Conservation (phyloP, 1,140 invertebrate genomes). For the Drosophila sechellia region DNA sequence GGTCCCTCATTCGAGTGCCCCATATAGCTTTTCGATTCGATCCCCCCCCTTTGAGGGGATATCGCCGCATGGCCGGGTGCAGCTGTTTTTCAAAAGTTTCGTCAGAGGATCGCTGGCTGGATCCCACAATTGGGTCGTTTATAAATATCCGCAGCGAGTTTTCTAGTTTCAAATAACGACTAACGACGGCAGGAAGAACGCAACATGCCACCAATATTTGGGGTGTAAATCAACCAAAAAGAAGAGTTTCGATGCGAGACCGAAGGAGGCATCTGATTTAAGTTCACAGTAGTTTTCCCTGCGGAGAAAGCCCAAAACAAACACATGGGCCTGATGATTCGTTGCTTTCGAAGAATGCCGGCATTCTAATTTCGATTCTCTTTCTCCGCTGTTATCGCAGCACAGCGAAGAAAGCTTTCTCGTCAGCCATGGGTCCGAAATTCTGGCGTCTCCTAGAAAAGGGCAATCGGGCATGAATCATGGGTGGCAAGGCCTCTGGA, state of each 20-base stretch:
- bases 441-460: slow-evolving; percentile 37
- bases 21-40: slow-evolving; percentile 4
- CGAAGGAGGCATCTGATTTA: not conserved
- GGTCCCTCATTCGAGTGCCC: not conserved
- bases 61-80: slow-evolving; percentile 31
- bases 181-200: slow-evolving; percentile 58
- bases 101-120: slow-evolving; percentile 63
- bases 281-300: too few relatives aligned
- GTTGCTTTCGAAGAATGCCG: slow-evolving; percentile 32
- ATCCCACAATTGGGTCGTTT: slow-evolving; percentile 69
- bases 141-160: slow-evolving; percentile 62
- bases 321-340: slow-evolving; percentile 13
- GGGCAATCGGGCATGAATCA: slow-evolving; percentile 52
- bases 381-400: slow-evolving; percentile 38
- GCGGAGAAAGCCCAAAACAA: slow-evolving; percentile 5
- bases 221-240: not conserved
- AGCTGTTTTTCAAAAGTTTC: slow-evolving; percentile 58
- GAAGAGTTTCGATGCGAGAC: not conserved
- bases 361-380: slow-evolving; percentile 17
- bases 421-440: slow-evolving; percentile 3
- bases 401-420: slow-evolving; percentile 40
- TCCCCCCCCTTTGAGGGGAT: slow-evolving; percentile 23
- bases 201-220: slow-evolving; percentile 1
- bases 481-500: slow-evolving; percentile 28
- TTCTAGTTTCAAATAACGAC: slow-evolving; percentile 57